Base-by-base conservation (phyloP, 2,888 invertebrate genomes). In the Syrphus vitripennis region DNA sequence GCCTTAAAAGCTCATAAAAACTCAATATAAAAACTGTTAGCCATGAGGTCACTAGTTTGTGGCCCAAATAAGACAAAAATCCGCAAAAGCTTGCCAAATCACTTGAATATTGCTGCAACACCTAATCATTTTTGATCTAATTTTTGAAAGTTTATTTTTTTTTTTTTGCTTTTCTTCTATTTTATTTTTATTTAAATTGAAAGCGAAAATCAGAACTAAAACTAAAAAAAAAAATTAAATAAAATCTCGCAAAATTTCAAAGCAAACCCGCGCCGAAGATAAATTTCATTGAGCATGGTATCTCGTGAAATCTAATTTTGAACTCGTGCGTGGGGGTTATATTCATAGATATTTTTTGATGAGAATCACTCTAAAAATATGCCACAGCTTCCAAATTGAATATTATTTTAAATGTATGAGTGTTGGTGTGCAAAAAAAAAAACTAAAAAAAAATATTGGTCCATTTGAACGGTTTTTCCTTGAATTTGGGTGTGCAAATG, bases 301-400 rank as follows among this genome's bases (percentile, higher is more conserved):
- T 82, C 82, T 81, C 74, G 82, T 78, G 82, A 78, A 75, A 72
- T 86, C 86, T 86, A 86, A 86, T 82, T 86, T 78, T 82, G 74
- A 70, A 74, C 63, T 42, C 6, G 19, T 69, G 82, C 74, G 86
- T 86, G 69, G 86, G 86, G 12, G 81, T 72, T 53, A 69, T 77
- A 82, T 82, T 86, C 86, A 86, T 82, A 86, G 82, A 86, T 82
- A 78, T 82, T 86, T 59, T 59, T 86, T 86, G 82, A 86, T 86
- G 86, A 86, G 86, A 86, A 86, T 74, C 86, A 82, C 82, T 86
- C 86, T 86, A 86, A 86, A 86, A 82, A 86, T 86, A 86, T 78
- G 82, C 86, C 86, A 55, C 70, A 59, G 77, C 70, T 82, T 86
- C 86, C 86, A 86, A 86, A 86, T 78, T 74, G 55, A 82, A 84